Percentiles rank a stretch among this genome's conserved stretches.
Evolutionary conservation across 64 coral and sea anemone species (phyloP).

Genomic region (Anthopleura sola): DNA sequence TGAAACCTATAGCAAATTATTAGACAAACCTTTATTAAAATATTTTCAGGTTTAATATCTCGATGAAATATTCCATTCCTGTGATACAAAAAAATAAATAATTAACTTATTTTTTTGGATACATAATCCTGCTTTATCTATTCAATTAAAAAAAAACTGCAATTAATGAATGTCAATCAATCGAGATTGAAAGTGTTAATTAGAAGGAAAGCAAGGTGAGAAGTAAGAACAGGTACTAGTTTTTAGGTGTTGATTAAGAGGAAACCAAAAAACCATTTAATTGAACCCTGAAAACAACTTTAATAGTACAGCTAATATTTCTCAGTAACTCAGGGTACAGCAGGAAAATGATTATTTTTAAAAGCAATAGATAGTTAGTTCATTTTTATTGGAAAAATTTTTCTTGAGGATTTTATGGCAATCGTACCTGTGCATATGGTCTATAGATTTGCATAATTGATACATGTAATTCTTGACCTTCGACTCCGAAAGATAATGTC

Average conservation of each 20-base stretch:
- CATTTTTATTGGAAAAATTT: too few species aligned
- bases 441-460: conserved; percentile 94
- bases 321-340: too few species aligned
- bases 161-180: background rate
- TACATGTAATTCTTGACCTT: conserved; percentile 98
- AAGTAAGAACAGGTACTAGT: background rate
- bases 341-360: too few species aligned
- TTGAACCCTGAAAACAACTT: too few species aligned
- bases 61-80: conserved; percentile 99
- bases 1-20: too few species aligned
- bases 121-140: background rate
- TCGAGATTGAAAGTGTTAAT: background rate
- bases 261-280: too few species aligned
- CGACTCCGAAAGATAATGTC: conserved; percentile 89
- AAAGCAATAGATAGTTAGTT: too few species aligned
- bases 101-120: conserved; percentile 2
- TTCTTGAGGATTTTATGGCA: background rate
- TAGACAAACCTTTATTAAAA: conserved; percentile 82
- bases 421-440: conserved; percentile 92
- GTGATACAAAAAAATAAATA: conserved; percentile 14
- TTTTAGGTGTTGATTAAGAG: too few species aligned
- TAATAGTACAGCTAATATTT: too few species aligned
- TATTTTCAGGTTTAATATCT: conserved; percentile 98
- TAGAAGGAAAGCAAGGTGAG: background rate
- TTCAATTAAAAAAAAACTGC: background rate